Evolutionary conservation across 2,113 vertebrate species (phyloP).

Genomic region (Clupea harengus): DNA sequence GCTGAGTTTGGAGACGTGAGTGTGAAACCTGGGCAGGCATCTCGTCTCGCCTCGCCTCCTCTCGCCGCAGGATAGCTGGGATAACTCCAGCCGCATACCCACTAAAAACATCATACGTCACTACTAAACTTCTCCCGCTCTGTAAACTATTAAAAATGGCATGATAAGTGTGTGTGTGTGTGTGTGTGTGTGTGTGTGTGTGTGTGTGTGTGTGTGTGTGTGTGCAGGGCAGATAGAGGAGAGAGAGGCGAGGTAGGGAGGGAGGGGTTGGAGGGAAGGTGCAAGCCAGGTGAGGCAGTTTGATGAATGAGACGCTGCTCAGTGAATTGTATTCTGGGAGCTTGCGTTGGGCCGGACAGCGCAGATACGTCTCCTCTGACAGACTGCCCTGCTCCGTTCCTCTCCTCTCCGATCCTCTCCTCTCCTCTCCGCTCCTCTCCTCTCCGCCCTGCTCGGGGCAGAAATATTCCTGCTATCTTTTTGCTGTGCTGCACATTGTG

Average conservation of each 20-base stretch:
- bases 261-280: background rate
- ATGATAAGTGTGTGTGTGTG: background rate
- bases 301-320: background rate
- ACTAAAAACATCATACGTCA: background rate
- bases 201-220: too few relatives aligned
- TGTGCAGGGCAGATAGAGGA: background rate
- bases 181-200: background rate
- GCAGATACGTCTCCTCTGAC: background rate
- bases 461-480: background rate
- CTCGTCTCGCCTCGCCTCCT: background rate
- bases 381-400: background rate
- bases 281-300: background rate
- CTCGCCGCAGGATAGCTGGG: background rate
- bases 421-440: background rate
- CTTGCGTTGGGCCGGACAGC: background rate
- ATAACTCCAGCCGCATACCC: background rate
- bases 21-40: background rate
- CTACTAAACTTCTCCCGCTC: background rate
- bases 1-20: background rate
- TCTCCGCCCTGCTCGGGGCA: background rate
- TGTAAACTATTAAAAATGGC: background rate
- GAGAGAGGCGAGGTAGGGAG: background rate
- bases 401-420: too few relatives aligned
- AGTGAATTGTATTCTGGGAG: slow-evolving; percentile 3
- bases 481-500: background rate